Evolutionary conservation across 2,888 invertebrate species (phyloP).

Genomic region (Drosophila stalkeri): DNA sequence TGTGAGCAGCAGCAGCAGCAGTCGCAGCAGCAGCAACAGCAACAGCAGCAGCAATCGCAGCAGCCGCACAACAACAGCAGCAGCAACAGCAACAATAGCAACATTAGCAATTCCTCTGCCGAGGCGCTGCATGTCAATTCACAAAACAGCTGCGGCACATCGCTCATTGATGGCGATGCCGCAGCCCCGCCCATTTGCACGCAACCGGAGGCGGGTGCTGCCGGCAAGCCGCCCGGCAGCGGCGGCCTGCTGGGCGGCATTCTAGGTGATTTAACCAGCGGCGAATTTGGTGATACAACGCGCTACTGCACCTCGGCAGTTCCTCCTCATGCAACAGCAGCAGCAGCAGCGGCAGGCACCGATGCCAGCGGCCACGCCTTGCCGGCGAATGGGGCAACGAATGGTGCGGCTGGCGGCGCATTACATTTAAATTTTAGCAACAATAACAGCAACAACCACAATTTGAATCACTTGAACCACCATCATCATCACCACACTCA

Average conservation of each 20-base stretch:
- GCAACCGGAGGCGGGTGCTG: conserved; percentile 84
- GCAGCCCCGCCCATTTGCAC: conserved; percentile 84
- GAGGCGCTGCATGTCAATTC: conserved; percentile 80
- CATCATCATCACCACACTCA: conserved; percentile 66
- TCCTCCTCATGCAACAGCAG: conserved; percentile 54
- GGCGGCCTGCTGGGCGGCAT: conserved; percentile 83
- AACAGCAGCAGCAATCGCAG: conserved; percentile 39
- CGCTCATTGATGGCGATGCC: conserved; percentile 81
- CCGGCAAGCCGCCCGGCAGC: conserved; percentile 77
- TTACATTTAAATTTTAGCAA: conserved; percentile 83
- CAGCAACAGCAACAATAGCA: conserved; percentile 59
- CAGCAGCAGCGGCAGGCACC: conserved; percentile 25
- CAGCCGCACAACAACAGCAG: conserved; percentile 37
- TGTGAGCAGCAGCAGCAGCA: conserved; percentile 42
- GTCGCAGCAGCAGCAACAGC: conserved; percentile 36
- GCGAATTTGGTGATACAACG: conserved; percentile 84
- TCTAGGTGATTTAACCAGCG: conserved; percentile 83
- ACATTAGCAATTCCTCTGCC: conserved; percentile 53
- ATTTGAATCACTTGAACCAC: conserved; percentile 66
- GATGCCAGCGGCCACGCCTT: conserved; percentile 28
- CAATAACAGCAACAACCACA: conserved; percentile 79
- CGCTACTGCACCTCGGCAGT: conserved; percentile 83
- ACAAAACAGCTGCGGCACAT: conserved; percentile 59
- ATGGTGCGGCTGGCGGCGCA: conserved; percentile 72
- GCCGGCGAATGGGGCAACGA: conserved; percentile 30